A percentile compares a stretch with the other conserved stretches of the same genome.
phyloP scores from a whole-genome alignment of 2,888 invertebrate species.

The Pandemis corylana region DNA sequence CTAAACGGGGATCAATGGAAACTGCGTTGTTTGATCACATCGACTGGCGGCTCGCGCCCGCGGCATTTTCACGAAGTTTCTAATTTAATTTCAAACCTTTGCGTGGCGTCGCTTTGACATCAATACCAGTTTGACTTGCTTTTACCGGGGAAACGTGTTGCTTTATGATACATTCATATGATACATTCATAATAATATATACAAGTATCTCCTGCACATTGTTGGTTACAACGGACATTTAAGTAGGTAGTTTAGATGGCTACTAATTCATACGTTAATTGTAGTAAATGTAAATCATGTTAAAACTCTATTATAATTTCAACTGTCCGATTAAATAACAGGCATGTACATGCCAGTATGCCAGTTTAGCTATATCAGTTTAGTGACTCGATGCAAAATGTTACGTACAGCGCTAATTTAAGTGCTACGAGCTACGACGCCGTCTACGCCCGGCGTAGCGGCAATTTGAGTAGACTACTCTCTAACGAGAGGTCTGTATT shows the following conservation, averaged over 20 bases:
- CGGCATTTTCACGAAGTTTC: constrained; percentile 8
- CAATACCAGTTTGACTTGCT: not conserved
- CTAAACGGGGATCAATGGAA: constrained; percentile 5
- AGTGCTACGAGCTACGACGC: not conserved
- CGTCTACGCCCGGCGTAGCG: not conserved
- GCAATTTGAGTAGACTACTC: not conserved
- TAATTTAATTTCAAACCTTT: constrained; percentile 8
- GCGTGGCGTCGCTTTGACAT: constrained; percentile 2
- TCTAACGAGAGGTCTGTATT: not conserved
- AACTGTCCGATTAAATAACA: no score
- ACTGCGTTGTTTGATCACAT: constrained; percentile 12
- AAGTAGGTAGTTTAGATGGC: no score
- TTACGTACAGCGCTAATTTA: not conserved
- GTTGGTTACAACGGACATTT: no score
- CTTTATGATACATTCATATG: no score
- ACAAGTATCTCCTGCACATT: no score
- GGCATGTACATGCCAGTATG: no score
- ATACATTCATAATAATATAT: no score
- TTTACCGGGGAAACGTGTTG: not conserved
- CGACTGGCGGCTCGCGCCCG: constrained; percentile 7
- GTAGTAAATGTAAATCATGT: no score
- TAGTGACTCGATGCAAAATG: no score
- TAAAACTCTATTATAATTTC: no score
- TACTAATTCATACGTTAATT: no score
- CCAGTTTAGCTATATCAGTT: no score